These are phyloP conservation scores for Oryzias curvinotus DNA, from an alignment of 2,113 vertebrate species.

Conservation along the genomic window DNA sequence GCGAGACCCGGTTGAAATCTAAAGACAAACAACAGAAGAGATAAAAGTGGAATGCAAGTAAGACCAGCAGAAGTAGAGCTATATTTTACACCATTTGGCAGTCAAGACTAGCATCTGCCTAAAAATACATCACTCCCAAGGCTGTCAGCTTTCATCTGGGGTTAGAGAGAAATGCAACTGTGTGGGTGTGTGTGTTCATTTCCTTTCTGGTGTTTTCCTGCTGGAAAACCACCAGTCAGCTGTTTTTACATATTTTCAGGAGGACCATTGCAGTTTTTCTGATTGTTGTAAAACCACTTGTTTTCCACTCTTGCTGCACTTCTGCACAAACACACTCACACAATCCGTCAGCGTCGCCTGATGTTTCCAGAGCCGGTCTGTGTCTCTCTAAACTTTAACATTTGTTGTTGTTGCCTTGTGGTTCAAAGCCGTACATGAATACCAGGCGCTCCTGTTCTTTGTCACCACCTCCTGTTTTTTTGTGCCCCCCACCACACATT, in stretches of 20 bases:
- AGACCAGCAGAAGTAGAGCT: constrained; percentile 58
- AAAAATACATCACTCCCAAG: constrained; percentile 72
- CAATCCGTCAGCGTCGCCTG: constrained; percentile 34
- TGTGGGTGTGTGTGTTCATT: neutral
- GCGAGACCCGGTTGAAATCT: neutral
- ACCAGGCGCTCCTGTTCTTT: constrained; percentile 27
- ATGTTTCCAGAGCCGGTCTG: constrained; percentile 58
- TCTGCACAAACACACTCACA: neutral
- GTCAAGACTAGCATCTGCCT: constrained; percentile 62
- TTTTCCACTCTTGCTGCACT: constrained; percentile 25
- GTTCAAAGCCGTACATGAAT: constrained; percentile 25
- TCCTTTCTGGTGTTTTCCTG: constrained; percentile 28
- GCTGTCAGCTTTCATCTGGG: constrained; percentile 64
- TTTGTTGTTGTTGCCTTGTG: constrained; percentile 43
- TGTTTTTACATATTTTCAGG: constrained; percentile 44
- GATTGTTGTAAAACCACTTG: constrained; percentile 49
- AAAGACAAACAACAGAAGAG: constrained; percentile 1
- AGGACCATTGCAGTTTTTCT: constrained; percentile 46
- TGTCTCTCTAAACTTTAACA: constrained; percentile 48
- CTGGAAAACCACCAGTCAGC: constrained; percentile 52
- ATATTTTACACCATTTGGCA: constrained; percentile 71
- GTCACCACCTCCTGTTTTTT: constrained; percentile 46
- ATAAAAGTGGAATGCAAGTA: constrained; percentile 26
- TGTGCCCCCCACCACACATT: constrained; percentile 51
- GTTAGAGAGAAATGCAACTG: constrained; percentile 51